A percentile compares a stretch with the other conserved stretches of the same genome.
These are phyloP conservation scores for Clarias magur DNA, from an alignment of 2,113 vertebrate species.

Conservation along the genomic window DNA sequence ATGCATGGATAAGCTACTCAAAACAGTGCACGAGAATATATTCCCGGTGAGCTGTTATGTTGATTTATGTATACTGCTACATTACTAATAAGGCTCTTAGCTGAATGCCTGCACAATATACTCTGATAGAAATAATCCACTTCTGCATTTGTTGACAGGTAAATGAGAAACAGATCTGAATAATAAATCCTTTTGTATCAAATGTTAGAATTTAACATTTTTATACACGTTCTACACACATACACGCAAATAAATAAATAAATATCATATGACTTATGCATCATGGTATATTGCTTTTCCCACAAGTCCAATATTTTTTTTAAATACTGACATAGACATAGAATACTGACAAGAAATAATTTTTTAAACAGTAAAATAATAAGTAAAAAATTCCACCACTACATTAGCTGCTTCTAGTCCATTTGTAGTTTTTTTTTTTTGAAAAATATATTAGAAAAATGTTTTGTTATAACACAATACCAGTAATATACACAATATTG, in stretches of 20 bases:
- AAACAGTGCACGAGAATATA: not conserved
- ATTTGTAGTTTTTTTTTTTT: not conserved
- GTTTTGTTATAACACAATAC: not conserved
- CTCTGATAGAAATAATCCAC: not conserved
- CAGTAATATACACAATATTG: not conserved
- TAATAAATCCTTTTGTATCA: not conserved
- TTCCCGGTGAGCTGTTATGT: not conserved
- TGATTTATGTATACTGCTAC: conserved; percentile 10
- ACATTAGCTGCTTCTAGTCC: not conserved
- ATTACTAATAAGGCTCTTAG: conserved; percentile 8
- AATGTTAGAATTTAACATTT: not conserved
- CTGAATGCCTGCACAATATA: not conserved
- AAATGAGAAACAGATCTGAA: not conserved
- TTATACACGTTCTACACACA: not conserved
- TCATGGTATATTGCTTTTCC: not conserved
- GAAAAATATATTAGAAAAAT: not conserved
- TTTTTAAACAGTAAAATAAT: not conserved
- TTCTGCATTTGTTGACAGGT: not conserved
- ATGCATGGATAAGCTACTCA: not conserved
- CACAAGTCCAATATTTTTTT: not conserved
- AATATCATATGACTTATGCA: not conserved
- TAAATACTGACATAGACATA: not conserved
- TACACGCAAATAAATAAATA: not conserved
- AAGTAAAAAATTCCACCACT: not conserved
- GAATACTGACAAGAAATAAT: too few species aligned